Evolutionary conservation across 2,888 invertebrate species (phyloP), one percentile per base, ranked within the genome.

Genomic region (Acleris holmiana): DNA sequence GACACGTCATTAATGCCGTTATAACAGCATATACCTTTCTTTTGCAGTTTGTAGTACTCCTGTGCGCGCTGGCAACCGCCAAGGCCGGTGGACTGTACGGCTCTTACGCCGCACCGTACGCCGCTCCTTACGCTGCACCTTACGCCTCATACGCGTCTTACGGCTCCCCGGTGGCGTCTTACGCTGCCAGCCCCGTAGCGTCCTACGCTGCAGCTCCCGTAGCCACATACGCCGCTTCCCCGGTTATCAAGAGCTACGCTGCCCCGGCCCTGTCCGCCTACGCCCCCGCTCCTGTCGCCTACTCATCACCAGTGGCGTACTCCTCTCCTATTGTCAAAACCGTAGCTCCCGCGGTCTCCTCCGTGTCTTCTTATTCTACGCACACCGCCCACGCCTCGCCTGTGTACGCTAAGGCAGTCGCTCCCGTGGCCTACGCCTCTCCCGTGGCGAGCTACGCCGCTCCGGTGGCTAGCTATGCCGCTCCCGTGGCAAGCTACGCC

Each of bases 31-130:
- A 15, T 4, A 8, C 25, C 50, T 59, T 72, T 69, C 69, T 70
- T 61, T 85, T 82, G 23, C 85, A 88, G 93, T 84, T 94, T 73
- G 76, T 94, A 76, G 84, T 93, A 66, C 82, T 95, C 73, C 88
- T 91, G 80, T 90, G 94, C 76, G 84, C 91, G 70, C 84, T 94
- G 82, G 94, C 93, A 62, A 88, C 89, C 56, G 94, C 91, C 73
- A 92, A 88, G 76, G 94, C 94, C 71, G 95, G 95, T 66, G 76
- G 88, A 56, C 74, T 94, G 17, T 72, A 78, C 67, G 82, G 83
- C 67, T 87, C 93, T 56, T 57, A 58, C 51, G 81, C 88, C 48
- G 73, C 75, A 1, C 76, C 76, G 18, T 80, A 61, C 74, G 84
- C 67, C 67, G 69, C 91, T 64, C 87, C 93, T 56, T 57, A 58